Percentiles rank a stretch among this genome's conserved stretches.
phyloP scores from a whole-genome alignment of 1,140 invertebrate genomes.

The Drosophila punjabiensis region DNA sequence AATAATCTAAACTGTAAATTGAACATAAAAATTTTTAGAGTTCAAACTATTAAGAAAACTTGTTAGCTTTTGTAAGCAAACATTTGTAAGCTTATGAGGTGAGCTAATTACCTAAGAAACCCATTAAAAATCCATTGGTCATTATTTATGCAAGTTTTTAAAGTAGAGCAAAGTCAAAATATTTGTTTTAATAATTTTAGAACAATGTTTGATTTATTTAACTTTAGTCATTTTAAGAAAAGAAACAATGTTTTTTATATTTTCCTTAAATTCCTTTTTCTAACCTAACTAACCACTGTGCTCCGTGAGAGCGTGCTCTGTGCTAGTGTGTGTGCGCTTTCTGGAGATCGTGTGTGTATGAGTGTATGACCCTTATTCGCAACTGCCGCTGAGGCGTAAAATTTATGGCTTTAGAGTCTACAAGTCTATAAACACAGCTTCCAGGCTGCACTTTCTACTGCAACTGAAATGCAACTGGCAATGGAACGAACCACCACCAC shows the following conservation, averaged over 20 bases:
- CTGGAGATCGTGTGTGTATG: conserved; percentile 61
- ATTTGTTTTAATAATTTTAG: not conserved
- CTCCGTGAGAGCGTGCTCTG: conserved; percentile 3
- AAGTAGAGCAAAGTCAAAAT: too few species aligned
- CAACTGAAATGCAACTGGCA: conserved; percentile 57
- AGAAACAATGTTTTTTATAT: too few species aligned
- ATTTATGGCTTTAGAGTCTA: conserved; percentile 83
- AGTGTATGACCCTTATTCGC: conserved; percentile 82
- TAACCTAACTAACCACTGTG: conserved; percentile 14
- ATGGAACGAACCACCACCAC: conserved; percentile 18
- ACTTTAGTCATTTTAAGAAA: not conserved
- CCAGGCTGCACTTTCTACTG: conserved; percentile 76
- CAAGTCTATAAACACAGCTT: conserved; percentile 83
- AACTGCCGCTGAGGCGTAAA: conserved; percentile 79
- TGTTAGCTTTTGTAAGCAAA: not conserved
- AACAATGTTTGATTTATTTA: not conserved
- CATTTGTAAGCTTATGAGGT: not conserved
- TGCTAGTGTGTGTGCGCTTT: conserved; percentile 11
- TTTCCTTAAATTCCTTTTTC: not conserved
- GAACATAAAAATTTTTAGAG: not conserved
- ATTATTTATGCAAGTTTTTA: not conserved
- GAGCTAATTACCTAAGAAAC: not conserved
- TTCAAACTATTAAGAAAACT: not conserved
- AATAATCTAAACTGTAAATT: not conserved
- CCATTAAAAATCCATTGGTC: not conserved